Conservation (phyloP, 2,888 invertebrate genomes). For the Eupithecia abbreviata region DNA sequence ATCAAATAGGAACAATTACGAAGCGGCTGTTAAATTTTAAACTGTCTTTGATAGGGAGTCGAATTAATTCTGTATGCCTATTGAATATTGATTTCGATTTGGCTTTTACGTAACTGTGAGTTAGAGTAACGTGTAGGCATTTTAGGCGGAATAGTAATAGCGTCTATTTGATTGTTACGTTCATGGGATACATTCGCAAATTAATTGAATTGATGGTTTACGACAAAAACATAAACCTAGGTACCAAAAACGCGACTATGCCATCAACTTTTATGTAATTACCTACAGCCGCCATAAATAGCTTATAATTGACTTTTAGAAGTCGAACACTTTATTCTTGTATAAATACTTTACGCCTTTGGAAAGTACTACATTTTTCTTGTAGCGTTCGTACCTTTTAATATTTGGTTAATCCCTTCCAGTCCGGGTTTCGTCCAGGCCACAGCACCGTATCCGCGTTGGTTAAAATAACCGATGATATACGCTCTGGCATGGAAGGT, state of each 20-base stretch:
- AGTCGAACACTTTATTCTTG: background rate
- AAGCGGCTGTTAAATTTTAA: slow-evolving; percentile 27
- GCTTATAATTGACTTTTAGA: background rate
- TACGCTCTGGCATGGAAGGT: too few relatives aligned
- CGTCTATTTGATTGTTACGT: slow-evolving; percentile 10
- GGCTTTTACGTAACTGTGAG: slow-evolving; percentile 14
- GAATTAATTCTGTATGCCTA: slow-evolving; percentile 36
- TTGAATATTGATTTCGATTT: slow-evolving; percentile 40
- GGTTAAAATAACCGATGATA: too few relatives aligned
- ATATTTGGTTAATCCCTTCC: too few relatives aligned
- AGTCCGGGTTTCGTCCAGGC: too few relatives aligned
- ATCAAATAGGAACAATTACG: slow-evolving; percentile 11
- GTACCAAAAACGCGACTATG: background rate
- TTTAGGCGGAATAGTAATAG: slow-evolving; percentile 21
- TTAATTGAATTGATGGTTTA: background rate
- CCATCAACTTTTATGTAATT: background rate
- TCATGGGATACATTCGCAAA: background rate
- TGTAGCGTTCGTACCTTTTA: too few relatives aligned
- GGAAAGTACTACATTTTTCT: too few relatives aligned
- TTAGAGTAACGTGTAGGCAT: slow-evolving; percentile 11
- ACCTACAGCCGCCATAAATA: background rate
- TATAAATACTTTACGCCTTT: too few relatives aligned
- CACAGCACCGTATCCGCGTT: too few relatives aligned
- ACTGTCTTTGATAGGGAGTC: slow-evolving; percentile 31
- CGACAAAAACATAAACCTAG: background rate